Base-by-base conservation (phyloP, 2,888 invertebrate genomes). In the Drosophila villosipedis region DNA sequence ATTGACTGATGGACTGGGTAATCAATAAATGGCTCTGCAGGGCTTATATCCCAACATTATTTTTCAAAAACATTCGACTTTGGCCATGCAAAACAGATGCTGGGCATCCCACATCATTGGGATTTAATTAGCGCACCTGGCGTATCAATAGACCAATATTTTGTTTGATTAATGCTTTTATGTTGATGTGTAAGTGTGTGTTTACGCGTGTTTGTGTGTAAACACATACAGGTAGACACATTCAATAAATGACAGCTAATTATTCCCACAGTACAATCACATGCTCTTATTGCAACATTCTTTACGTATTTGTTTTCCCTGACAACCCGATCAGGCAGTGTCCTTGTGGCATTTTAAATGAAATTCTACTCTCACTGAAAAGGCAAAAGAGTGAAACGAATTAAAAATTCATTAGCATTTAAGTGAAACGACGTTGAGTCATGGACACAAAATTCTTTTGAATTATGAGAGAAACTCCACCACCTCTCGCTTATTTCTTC, bases 211-310 rank as follows among this genome's bases (percentile, higher is more conserved):
- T 9, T 19, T 39, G 12, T n/a, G 14, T 47, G 47, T 47, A 4
- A 16, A 4, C 9, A 22, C 31, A 39, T 25, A 49, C 10, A 49
- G 33, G 52, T 33, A 60, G 57, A 28, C 41, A 52, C 68, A 84
- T 79, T 84, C 82, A 68, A 86, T 88, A 80, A 90, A 85, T 82
- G 82, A 74, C 78, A 89, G 84, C 78, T 82, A 87, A 89, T 87
- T 90, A 86, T 82, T 86, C 69, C 71, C 33, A 53, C 59, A 69
- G 55, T 55, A 58, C 35, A 47, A 59, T 2, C 41, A 47, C 37
- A 43, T 19, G 55, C 22, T 50, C 49, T 53, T 22, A 47, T n/a
- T 25, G 49, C 39, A 41, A 5, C 10, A 43, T 30, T 41, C 5
- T 54, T 68, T 14, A 33, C 28, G 25, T 49, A 22, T 53, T 57